phyloP scores from a whole-genome alignment of 2,888 invertebrate genomes.

The Rhaphigaster nebulosa region DNA sequence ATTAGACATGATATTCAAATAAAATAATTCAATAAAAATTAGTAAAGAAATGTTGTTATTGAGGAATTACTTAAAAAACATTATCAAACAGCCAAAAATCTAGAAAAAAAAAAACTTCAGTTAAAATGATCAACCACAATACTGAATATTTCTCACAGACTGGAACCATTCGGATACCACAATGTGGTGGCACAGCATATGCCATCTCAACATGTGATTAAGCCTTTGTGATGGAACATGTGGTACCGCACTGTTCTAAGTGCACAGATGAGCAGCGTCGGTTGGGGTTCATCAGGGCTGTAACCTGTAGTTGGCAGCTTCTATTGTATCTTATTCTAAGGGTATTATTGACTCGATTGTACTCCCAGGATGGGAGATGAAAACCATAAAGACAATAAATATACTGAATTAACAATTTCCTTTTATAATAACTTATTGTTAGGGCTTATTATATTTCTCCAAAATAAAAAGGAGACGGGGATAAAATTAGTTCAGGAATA shows the following conservation, averaged over 20 bases:
- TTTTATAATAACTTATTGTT: neutral
- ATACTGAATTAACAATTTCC: neutral
- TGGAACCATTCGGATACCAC: neutral
- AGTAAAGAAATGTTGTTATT: too few relatives aligned
- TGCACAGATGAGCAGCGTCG: neutral
- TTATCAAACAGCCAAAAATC: neutral
- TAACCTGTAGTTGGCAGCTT: neutral
- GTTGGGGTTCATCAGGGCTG: neutral
- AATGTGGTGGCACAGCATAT: neutral
- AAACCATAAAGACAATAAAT: neutral
- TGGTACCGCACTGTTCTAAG: neutral
- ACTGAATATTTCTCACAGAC: neutral
- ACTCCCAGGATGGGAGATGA: neutral
- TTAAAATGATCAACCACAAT: neutral
- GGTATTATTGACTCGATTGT: neutral
- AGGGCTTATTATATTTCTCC: too few relatives aligned
- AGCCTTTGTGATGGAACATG: constrained; percentile 16
- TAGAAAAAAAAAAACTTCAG: neutral
- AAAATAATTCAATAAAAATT: too few relatives aligned
- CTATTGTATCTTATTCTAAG: neutral
- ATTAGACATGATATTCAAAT: too few relatives aligned
- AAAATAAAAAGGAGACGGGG: too few relatives aligned
- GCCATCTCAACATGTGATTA: neutral
- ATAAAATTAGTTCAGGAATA: too few relatives aligned
- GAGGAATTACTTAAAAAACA: too few relatives aligned